Evolutionary conservation across 2,888 invertebrate genomes (phyloP).

Genomic region (Cecidostiba fungosa): DNA sequence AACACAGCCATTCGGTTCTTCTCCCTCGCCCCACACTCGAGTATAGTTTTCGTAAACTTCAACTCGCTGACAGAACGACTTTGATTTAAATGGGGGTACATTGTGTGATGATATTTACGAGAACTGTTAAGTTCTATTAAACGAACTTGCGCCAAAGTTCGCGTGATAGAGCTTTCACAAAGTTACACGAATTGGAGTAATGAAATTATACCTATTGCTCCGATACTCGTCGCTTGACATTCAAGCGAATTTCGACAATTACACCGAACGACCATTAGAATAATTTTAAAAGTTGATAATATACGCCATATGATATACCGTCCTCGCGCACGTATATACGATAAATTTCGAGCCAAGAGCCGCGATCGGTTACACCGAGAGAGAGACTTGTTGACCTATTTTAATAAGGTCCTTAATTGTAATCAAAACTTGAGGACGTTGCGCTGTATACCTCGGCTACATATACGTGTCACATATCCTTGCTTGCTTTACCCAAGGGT

Average conservation of each 20-base stretch:
- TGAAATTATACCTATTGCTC: neutral
- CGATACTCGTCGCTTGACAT: neutral
- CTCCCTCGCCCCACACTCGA: too few relatives aligned
- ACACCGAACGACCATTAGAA: too few relatives aligned
- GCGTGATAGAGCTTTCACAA: neutral
- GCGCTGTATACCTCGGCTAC: neutral
- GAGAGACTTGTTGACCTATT: slow-evolving; percentile 7
- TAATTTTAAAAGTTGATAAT: neutral
- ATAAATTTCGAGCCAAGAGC: neutral
- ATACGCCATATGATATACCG: too few relatives aligned
- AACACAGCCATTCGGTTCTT: too few relatives aligned
- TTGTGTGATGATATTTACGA: slow-evolving; percentile 29
- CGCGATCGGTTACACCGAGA: neutral
- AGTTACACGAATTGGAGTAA: neutral
- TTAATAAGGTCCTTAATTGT: slow-evolving; percentile 20
- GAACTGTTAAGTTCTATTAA: slow-evolving; percentile 1
- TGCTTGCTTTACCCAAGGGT: neutral
- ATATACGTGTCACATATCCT: neutral
- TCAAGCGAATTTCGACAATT: neutral
- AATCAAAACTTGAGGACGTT: slow-evolving; percentile 1
- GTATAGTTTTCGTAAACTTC: neutral
- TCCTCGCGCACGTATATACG: neutral
- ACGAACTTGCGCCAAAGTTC: neutral
- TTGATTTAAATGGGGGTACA: slow-evolving; percentile 8
- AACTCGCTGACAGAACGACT: neutral